Evolutionary conservation across 2,113 vertebrate species (phyloP).

Genomic region (Pyrgilauda ruficollis): DNA sequence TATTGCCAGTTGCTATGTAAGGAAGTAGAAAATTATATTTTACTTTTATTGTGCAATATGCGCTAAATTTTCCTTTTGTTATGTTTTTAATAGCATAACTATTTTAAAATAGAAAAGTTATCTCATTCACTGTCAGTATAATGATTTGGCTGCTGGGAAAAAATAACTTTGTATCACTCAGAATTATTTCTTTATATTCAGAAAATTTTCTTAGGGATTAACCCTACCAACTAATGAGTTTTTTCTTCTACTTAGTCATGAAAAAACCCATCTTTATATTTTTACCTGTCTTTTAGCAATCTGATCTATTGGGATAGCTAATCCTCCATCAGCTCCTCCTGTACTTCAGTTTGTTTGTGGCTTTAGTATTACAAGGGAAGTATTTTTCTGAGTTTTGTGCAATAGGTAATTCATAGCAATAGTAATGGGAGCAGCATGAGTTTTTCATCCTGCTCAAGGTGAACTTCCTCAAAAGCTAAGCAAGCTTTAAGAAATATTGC

Average conservation of each 20-base stretch:
- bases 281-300: not conserved
- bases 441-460: not conserved
- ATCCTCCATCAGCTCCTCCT: not conserved
- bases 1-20: not conserved
- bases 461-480: not conserved
- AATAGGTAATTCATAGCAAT: not conserved
- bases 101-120: conserved; percentile 20
- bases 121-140: not conserved
- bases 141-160: conserved; percentile 6
- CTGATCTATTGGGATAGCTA: not conserved
- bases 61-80: not conserved
- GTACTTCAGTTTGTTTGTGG: not conserved
- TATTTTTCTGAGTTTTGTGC: not conserved
- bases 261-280: not conserved
- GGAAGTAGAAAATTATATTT: conserved; percentile 33
- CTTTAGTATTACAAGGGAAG: not conserved
- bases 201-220: conserved; percentile 12
- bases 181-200: conserved; percentile 39
- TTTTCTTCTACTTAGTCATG: conserved; percentile 16
- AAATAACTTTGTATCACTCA: not conserved
- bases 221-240: not conserved
- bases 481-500: not conserved
- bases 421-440: not conserved
- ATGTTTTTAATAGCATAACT: conserved; percentile 19
- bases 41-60: conserved; percentile 14